phyloP scores from a whole-genome alignment of 2,888 invertebrate genomes.

The Caenorhabditis angaria region DNA sequence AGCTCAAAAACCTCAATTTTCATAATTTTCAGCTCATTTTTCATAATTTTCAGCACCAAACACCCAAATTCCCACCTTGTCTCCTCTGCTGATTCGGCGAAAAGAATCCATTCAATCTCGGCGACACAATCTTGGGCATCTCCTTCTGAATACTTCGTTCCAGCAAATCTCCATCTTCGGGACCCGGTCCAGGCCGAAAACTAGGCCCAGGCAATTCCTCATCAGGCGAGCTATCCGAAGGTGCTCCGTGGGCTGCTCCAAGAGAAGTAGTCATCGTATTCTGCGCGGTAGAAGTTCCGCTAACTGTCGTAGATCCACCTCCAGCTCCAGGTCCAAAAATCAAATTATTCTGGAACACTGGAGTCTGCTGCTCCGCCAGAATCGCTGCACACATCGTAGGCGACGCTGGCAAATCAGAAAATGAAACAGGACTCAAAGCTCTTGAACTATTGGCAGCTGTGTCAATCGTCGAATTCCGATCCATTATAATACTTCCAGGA shows the following conservation, averaged over 20 bases:
- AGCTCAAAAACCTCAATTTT: too few relatives aligned
- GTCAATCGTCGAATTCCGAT: conserved; percentile 50
- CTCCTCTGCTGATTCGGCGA: conserved; percentile 11
- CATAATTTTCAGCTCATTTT: background rate
- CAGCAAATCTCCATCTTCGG: conserved; percentile 38
- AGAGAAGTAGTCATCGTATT: conserved; percentile 26
- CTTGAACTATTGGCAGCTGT: conserved; percentile 58
- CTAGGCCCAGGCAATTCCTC: conserved; percentile 39
- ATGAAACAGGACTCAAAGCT: conserved; percentile 59
- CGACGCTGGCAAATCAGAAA: conserved; percentile 63
- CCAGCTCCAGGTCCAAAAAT: background rate
- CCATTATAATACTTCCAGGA: too few relatives aligned
- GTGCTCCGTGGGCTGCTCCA: background rate
- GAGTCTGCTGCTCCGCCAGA: conserved; percentile 7
- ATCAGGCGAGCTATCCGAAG: conserved; percentile 25
- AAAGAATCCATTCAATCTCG: conserved; percentile 35
- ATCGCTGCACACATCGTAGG: conserved; percentile 55
- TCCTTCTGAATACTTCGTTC: conserved; percentile 43
- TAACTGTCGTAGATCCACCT: conserved; percentile 27
- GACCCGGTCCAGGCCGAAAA: too few relatives aligned
- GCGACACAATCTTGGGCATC: conserved; percentile 37
- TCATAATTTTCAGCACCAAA: background rate
- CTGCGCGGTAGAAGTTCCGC: too few relatives aligned
- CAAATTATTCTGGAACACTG: conserved; percentile 1
- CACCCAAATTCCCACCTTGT: background rate